phyloP scores from a whole-genome alignment of 2,797 vertebrate species.

The Malurus splendens region DNA sequence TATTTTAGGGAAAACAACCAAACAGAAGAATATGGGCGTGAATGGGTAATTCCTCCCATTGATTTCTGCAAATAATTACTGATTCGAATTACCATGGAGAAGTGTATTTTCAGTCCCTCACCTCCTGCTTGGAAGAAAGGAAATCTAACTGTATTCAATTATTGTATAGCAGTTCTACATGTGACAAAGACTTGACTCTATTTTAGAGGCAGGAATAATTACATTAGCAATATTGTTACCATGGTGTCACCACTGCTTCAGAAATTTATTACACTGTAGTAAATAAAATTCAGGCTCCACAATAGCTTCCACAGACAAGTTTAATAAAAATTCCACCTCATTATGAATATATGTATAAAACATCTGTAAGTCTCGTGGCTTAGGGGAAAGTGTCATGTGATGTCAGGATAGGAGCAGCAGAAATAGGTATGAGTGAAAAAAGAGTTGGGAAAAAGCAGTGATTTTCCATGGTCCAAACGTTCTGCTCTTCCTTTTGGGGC shows the following conservation, averaged over 20 bases:
- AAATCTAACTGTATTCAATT: constrained; percentile 34
- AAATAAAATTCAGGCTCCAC: constrained; percentile 44
- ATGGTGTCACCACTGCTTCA: constrained; percentile 24
- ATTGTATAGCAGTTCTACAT: neutral
- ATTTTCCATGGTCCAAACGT: neutral
- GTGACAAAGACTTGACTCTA: constrained; percentile 31
- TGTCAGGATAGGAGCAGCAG: neutral
- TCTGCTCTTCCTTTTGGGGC: neutral
- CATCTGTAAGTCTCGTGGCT: neutral
- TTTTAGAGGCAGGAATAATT: constrained; percentile 52
- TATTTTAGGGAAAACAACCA: neutral
- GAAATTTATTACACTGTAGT: constrained; percentile 41
- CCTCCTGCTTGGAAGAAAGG: constrained; percentile 44
- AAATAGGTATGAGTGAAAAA: neutral
- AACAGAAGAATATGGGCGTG: neutral
- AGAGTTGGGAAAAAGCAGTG: neutral
- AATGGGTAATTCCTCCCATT: neutral
- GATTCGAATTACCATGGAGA: constrained; percentile 31
- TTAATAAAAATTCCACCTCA: constrained; percentile 47
- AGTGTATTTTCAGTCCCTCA: constrained; percentile 32
- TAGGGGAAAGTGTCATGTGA: neutral
- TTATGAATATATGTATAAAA: constrained; percentile 44
- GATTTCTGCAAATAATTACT: constrained; percentile 30
- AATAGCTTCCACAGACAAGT: constrained; percentile 37
- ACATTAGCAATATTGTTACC: constrained; percentile 59